These are phyloP conservation scores for Cyclophora albipunctata DNA, from an alignment of 2,888 invertebrate genomes.

Conservation along the genomic window DNA sequence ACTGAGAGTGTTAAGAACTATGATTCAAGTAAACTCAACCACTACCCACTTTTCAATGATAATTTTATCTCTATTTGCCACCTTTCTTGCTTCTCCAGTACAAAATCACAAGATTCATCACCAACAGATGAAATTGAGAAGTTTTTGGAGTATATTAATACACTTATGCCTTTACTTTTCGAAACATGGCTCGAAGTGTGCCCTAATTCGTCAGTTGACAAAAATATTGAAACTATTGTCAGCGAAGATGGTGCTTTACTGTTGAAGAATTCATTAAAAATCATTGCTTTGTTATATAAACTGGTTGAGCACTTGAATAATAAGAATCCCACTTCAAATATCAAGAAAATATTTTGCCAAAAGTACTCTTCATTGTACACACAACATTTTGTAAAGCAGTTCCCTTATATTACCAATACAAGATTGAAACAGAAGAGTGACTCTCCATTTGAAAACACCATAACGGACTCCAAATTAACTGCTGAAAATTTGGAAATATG, in stretches of 20 bases:
- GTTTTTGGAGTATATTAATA: constrained; percentile 78
- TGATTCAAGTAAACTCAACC: constrained; percentile 36
- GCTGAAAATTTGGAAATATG: constrained; percentile 56
- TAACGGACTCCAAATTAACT: constrained; percentile 54
- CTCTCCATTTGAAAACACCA: constrained; percentile 37
- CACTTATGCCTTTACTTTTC: constrained; percentile 84
- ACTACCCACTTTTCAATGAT: constrained; percentile 48
- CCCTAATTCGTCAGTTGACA: constrained; percentile 60
- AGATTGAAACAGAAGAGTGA: constrained; percentile 41
- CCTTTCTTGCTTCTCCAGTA: constrained; percentile 58
- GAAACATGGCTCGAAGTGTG: constrained; percentile 90
- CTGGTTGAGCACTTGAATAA: constrained; percentile 45
- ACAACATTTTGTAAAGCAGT: constrained; percentile 72
- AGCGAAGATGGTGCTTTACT: constrained; percentile 78
- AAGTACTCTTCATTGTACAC: constrained; percentile 72
- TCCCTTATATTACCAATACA: constrained; percentile 74
- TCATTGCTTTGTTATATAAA: constrained; percentile 77
- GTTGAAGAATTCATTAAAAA: constrained; percentile 77
- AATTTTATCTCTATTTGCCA: constrained; percentile 47
- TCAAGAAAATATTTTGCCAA: constrained; percentile 66
- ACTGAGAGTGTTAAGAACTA: constrained; percentile 31
- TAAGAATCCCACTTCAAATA: constrained; percentile 48
- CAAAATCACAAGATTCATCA: constrained; percentile 40
- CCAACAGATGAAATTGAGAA: constrained; percentile 59
- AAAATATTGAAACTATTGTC: constrained; percentile 66